Conservation (phyloP, 2,797 vertebrate species). For the Rhinoraja longicauda region DNA sequence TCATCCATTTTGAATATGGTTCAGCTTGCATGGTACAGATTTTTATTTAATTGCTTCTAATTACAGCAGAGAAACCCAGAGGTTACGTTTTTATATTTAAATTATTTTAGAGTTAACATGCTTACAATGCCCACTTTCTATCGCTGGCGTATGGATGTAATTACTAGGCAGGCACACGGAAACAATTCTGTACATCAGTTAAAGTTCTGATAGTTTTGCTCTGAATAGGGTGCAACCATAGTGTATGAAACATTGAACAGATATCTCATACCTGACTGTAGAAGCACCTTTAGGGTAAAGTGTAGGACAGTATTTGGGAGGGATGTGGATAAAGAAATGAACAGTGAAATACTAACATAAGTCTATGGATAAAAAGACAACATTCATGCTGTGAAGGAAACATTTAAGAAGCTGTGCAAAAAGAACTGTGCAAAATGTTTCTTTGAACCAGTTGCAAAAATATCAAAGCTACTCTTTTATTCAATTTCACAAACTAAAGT, state of each 20-base stretch:
- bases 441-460: neutral
- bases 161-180: neutral
- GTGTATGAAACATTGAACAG: slow-evolving; percentile 10
- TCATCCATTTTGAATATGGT: no score
- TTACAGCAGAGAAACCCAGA: neutral
- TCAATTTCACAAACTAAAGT: neutral
- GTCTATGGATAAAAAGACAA: neutral
- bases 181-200: neutral
- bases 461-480: neutral
- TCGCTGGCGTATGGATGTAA: neutral
- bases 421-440: neutral
- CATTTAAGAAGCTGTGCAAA: neutral
- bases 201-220: neutral
- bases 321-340: neutral
- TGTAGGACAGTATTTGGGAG: neutral
- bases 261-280: neutral
- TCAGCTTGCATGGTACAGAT: no score
- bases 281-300: neutral
- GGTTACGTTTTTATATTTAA: neutral
- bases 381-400: neutral
- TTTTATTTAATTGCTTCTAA: neutral
- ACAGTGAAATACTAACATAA: neutral
- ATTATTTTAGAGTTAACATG: neutral
- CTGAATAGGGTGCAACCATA: neutral
- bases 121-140: neutral